Conservation (phyloP, 2,888 invertebrate species). For the Nesidiocoris tenuis region DNA sequence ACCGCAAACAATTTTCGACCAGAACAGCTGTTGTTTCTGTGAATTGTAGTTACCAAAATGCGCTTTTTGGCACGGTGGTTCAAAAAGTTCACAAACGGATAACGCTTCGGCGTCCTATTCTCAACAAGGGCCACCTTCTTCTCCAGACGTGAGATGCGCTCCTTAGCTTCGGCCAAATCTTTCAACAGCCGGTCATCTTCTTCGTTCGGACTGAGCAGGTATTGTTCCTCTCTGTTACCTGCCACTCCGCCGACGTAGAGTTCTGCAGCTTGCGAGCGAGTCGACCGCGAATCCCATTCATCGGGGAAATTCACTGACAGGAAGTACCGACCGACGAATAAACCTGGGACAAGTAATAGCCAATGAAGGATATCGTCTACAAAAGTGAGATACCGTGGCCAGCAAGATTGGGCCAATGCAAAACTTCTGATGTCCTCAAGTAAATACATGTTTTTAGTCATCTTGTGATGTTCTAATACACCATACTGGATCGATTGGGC, state of each 20-base stretch:
- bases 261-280: neutral
- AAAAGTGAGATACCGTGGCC: too few species aligned
- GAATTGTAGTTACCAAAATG: slow-evolving; percentile 85
- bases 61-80: slow-evolving; percentile 90
- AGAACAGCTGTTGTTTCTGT: slow-evolving; percentile 11
- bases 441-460: too few species aligned
- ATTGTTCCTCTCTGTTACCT: neutral
- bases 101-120: slow-evolving; percentile 69
- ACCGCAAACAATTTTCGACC: too few species aligned
- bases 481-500: too few species aligned
- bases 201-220: neutral
- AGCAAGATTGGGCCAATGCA: too few species aligned
- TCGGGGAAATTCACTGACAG: neutral
- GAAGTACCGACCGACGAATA: slow-evolving; percentile 14
- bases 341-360: slow-evolving; percentile 4
- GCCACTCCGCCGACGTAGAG: too few species aligned
- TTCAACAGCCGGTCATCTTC: slow-evolving; percentile 14
- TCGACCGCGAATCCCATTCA: neutral
- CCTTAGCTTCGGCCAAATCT: slow-evolving; percentile 48
- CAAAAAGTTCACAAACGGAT: slow-evolving; percentile 86
- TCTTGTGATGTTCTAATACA: too few species aligned
- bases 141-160: slow-evolving; percentile 47
- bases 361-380: too few species aligned
- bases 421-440: too few species aligned
- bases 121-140: slow-evolving; percentile 71